Evolutionary conservation across 2,113 vertebrate species (phyloP), one percentile per base, ranked within the genome.

Genomic region (Colinus virginianus): DNA sequence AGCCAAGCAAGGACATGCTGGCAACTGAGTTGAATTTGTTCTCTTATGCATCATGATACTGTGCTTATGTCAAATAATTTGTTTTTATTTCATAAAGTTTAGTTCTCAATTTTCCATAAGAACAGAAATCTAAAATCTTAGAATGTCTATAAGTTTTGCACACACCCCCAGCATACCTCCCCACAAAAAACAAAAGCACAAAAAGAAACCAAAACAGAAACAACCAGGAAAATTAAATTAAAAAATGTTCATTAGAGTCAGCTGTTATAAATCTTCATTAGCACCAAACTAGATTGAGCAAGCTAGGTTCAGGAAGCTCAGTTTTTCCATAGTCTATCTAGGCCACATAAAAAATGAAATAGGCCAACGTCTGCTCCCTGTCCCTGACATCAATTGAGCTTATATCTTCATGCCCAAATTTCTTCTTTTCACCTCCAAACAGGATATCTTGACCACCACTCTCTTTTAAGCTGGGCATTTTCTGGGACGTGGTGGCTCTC

Each of bases 161-260:
- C 21, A 17, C 19, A 11, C 1, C 70, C 26, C 2, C 26, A 53
- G 26, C 26, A 48, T 26, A 4, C 1, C 2, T 79, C 72, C 69
- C 46, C 3, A 8, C 14, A 40, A 59, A 61, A 38, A 9, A 25
- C 14, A 36, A 10, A 26, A 62, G 16, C 34, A 62, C 23, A 40
- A 26, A 38, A 48, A 26, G 13, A 58, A 38, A 15, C 9, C 34
- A 15, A 61, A 38, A 61, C 9, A 36, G 23, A 36, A 17, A 9
- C 22, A 38, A 61, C 34, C 86, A 80, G 9, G 7, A 78, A 70
- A 89, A 87, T 13, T 62, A 4, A 56, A 6, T n/a, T 9, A 3
- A 25, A 49, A 42, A 36, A 55, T 3, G 8, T 59, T 66, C 1
- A 55, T 87, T 43, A 3, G 1, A 0, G 1, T 84, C 10, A 38